Base-by-base conservation (phyloP, 2,888 invertebrate genomes). In the Oithona nana region DNA sequence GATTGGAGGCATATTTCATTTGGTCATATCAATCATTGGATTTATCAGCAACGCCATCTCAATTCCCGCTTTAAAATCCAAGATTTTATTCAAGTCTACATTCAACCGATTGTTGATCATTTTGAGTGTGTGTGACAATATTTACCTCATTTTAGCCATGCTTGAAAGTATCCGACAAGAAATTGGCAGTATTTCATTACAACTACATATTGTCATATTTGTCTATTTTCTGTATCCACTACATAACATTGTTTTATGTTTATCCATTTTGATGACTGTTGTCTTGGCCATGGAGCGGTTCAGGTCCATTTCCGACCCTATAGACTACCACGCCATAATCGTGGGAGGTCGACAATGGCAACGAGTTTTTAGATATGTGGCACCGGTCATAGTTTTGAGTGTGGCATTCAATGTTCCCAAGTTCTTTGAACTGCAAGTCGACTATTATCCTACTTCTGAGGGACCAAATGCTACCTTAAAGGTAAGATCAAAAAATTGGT, bases 61-160 rank as follows among this genome's bases (percentile, higher is more conserved):
- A 1, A 59, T 59, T 24, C 50, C 50, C n/a, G n/a, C 49, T 11
- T 26, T 59, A 4, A 16, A 29, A 16, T 48, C 59, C 28, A 39
- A 57, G 6, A 31, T 20, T 22, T 22, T 57, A 31, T 39, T 11
- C 16, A 20, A 28, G 11, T 24, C 22, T 28, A 24, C 29, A 2
- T 61, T 61, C 13, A 50, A 54, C 26, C 54, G 61, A 6, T 28
- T 61, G 24, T 54, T 61, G n/a, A 50, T 61, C 31, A 11, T 29
- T 20, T 26, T 61, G 52, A 54, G 52, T 20, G 22, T 61, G 3
- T 54, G 52, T 22, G 61, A 61, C 28, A 61, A 61, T 30, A n/a
- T 28, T 6, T 61, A 54, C 30, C 54, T 61, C 13, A 54, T 51
- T 1, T 54, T 49, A 28, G 22, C 52, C 29, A 28, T 61, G 1